Conservation (phyloP, 2,888 invertebrate species). For the Mesorhabditis spiculigera region DNA sequence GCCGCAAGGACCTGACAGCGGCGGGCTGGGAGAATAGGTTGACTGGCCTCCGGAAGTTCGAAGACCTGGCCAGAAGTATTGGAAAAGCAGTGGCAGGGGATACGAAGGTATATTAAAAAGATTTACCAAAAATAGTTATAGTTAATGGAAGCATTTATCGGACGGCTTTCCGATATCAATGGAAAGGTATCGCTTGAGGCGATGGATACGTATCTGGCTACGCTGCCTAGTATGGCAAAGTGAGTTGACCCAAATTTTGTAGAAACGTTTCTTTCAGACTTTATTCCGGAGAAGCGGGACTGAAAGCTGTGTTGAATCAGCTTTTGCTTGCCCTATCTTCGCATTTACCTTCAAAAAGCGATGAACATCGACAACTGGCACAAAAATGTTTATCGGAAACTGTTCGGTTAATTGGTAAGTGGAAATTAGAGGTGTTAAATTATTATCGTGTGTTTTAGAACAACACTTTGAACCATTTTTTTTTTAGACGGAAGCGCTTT, state of each 20-base stretch:
- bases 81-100: conserved; percentile 31
- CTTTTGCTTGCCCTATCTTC: conserved; percentile 28
- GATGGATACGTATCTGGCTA: conserved; percentile 32
- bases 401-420: conserved; percentile 27
- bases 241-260: conserved; percentile 6
- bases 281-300: conserved; percentile 32
- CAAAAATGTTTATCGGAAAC: conserved; percentile 28
- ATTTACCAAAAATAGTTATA: conserved; percentile 3
- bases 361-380: conserved; percentile 35
- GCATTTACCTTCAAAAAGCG: conserved; percentile 39
- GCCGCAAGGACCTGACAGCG: conserved; percentile 28
- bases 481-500: conserved; percentile 26
- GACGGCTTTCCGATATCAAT: conserved; percentile 34
- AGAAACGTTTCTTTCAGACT: conserved; percentile 17
- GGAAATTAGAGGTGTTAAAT: neutral
- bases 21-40: conserved; percentile 30
- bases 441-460: neutral
- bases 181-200: conserved; percentile 32
- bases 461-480: neutral
- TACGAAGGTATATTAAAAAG: conserved; percentile 17
- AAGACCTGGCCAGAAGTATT: conserved; percentile 25
- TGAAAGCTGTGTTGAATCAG: conserved; percentile 39
- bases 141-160: conserved; percentile 38
- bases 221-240: conserved; percentile 32
- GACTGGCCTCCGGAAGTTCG: conserved; percentile 30